Conservation (phyloP, 2,888 invertebrate genomes). For the Xanthorhoe spadicearia region DNA sequence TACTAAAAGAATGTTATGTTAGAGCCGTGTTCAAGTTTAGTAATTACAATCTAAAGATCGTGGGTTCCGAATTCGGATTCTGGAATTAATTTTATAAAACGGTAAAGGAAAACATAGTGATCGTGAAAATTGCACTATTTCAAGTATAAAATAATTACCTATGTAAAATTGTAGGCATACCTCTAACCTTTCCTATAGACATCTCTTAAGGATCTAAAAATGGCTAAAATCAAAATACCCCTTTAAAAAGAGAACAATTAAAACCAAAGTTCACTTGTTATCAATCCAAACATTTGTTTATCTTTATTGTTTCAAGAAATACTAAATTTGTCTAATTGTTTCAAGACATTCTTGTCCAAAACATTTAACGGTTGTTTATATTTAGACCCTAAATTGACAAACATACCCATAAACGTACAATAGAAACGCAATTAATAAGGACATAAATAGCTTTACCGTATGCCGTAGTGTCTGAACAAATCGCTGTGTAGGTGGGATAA, state of each 20-base stretch:
- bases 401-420: constrained; percentile 18
- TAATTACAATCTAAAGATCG: too few species aligned
- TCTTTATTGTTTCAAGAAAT: not conserved
- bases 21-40: not conserved
- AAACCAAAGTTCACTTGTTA: too few species aligned
- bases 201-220: too few species aligned
- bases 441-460: constrained; percentile 30
- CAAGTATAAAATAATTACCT: too few species aligned
- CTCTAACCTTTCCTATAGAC: too few species aligned
- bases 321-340: not conserved
- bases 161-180: too few species aligned
- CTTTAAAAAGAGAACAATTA: too few species aligned
- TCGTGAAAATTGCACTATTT: too few species aligned
- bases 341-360: not conserved
- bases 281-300: not conserved
- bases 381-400: constrained; percentile 4
- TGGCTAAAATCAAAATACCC: too few species aligned
- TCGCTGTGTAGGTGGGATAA: constrained; percentile 39
- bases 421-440: constrained; percentile 29
- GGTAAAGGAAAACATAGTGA: too few species aligned
- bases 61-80: too few species aligned
- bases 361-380: not conserved
- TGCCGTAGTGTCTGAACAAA: constrained; percentile 36
- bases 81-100: too few species aligned
- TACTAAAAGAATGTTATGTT: not conserved